Evolutionary conservation across 2,113 vertebrate species (phyloP).

Genomic region (Macquaria australasica): DNA sequence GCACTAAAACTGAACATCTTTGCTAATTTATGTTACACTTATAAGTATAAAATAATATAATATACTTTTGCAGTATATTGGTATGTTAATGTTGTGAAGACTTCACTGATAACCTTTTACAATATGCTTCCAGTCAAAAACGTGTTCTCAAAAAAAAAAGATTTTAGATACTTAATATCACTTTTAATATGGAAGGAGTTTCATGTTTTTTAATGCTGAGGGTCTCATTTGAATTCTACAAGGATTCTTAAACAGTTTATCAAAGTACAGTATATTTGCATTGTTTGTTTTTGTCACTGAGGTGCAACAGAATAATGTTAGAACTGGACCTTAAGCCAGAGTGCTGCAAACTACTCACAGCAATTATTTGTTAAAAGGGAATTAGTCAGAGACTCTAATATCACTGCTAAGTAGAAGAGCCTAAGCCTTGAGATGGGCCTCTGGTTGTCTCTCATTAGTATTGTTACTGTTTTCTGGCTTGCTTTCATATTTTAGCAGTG

Average conservation of each 20-base stretch:
- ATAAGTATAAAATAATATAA: not conserved
- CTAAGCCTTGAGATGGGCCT: conserved; percentile 21
- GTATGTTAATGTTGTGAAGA: not conserved
- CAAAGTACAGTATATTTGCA: not conserved
- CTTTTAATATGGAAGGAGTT: not conserved
- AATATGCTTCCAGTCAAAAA: not conserved
- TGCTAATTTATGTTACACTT: not conserved
- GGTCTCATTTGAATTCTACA: not conserved
- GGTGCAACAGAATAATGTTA: not conserved
- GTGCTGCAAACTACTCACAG: conserved; percentile 1
- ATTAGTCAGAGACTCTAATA: conserved; percentile 38
- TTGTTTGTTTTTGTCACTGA: not conserved
- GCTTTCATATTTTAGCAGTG: conserved; percentile 24
- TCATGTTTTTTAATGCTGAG: not conserved
- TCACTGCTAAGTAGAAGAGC: conserved; percentile 7
- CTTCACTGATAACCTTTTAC: not conserved
- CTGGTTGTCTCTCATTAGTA: conserved; percentile 35
- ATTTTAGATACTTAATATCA: not conserved
- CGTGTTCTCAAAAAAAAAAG: not conserved
- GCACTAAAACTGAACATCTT: not conserved
- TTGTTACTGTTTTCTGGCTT: conserved; percentile 13
- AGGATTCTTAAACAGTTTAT: not conserved
- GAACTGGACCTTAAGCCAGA: not conserved
- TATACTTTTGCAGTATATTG: not conserved
- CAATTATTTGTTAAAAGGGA: conserved; percentile 35